These are phyloP conservation scores for Amphipyra tragopoginis DNA, from an alignment of 2,888 invertebrate genomes.

Conservation along the genomic window DNA sequence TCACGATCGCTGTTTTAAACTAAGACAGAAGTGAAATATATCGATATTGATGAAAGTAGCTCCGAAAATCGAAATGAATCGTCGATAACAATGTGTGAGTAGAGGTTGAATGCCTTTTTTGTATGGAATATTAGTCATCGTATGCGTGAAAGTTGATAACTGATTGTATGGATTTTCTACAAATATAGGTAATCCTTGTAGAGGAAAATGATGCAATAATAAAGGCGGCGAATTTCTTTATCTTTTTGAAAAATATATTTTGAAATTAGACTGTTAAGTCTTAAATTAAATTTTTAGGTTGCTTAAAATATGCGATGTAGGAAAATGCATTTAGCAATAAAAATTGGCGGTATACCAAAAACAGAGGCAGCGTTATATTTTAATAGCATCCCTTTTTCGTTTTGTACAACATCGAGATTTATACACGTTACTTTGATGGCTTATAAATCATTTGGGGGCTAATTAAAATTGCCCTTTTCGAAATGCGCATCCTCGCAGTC, in stretches of 20 bases:
- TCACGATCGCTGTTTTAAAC: slow-evolving; percentile 83
- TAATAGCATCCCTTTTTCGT: slow-evolving; percentile 53
- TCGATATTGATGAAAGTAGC: slow-evolving; percentile 67
- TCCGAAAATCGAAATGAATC: slow-evolving; percentile 54
- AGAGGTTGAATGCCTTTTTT: slow-evolving; percentile 16
- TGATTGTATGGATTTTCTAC: neutral
- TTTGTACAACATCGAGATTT: slow-evolving; percentile 71
- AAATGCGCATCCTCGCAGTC: slow-evolving; percentile 71
- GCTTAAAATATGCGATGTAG: slow-evolving; percentile 6
- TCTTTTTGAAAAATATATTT: neutral
- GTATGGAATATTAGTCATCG: slow-evolving; percentile 26
- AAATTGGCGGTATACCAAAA: slow-evolving; percentile 39
- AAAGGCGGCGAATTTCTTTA: neutral
- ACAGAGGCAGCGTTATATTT: slow-evolving; percentile 49
- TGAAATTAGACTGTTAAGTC: too few species aligned
- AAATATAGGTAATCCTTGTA: slow-evolving; percentile 1
- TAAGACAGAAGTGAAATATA: slow-evolving; percentile 72
- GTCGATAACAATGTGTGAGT: slow-evolving; percentile 45
- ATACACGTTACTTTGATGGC: slow-evolving; percentile 77
- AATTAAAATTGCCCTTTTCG: slow-evolving; percentile 84
- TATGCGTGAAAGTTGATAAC: slow-evolving; percentile 15
- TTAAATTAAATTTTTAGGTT: too few species aligned
- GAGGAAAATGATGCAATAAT: neutral
- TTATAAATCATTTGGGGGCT: slow-evolving; percentile 83
- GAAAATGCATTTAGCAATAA: slow-evolving; percentile 45